phyloP scores from a whole-genome alignment of 2,113 vertebrate genomes.

The Chaetura pelagica region DNA sequence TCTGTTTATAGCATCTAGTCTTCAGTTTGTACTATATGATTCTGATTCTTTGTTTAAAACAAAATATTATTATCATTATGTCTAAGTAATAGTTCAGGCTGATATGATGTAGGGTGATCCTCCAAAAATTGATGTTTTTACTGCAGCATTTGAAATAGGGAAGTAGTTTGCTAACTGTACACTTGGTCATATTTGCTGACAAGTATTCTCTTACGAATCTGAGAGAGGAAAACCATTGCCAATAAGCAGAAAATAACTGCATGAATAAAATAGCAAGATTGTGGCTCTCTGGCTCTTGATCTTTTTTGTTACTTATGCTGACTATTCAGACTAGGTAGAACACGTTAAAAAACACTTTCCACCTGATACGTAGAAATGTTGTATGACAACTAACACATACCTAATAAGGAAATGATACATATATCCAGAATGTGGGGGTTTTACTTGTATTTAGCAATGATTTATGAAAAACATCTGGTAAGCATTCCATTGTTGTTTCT shows the following conservation, averaged over 20 bases:
- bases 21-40: background rate
- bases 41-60: background rate
- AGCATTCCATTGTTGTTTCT: slow-evolving; percentile 4
- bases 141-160: background rate
- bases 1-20: background rate
- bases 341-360: background rate
- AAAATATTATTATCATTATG: background rate
- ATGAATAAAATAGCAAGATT: background rate
- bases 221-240: background rate
- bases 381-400: background rate
- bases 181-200: background rate
- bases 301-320: background rate
- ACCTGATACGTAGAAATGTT: background rate
- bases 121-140: background rate
- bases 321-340: background rate
- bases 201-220: background rate
- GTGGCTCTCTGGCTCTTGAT: background rate
- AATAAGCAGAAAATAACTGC: background rate
- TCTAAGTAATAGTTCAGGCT: background rate
- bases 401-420: background rate
- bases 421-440: background rate
- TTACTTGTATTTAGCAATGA: background rate
- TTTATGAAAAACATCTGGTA: slow-evolving; percentile 28
- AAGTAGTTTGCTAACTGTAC: background rate
- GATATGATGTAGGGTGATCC: background rate